Evolutionary conservation across 2,888 invertebrate genomes (phyloP), one percentile per base, ranked within the genome.

Genomic region (Acleris cristana): DNA sequence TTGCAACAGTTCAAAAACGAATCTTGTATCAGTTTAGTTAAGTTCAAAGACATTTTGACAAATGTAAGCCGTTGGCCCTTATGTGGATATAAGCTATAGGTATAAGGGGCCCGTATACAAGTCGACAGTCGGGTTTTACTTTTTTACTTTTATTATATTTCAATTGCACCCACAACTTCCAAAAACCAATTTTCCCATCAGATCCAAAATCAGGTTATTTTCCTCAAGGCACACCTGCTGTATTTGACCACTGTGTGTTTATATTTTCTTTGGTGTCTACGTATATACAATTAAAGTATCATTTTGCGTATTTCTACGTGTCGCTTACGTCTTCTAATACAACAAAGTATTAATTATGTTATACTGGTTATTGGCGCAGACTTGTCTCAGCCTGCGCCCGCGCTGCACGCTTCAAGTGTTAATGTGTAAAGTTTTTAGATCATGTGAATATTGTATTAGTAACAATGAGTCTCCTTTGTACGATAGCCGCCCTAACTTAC

Each of bases 401-500:
- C n/a, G 45, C 8, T 18, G 58, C 4, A 58, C 48, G 58, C 45
- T 23, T 6, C 16, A 18, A 21, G 58, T 26, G 58, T 23, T 34
- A 12, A 10, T 18, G 1, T 40, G n/a, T 40, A 44, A 0, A 40
- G n/a, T 19, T 19, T 19, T 40, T n/a, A n/a, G 30, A 45, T 19
- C 45, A 45, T 56, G 61, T 52, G 34, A 34, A 23, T 30, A 52
- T 56, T 48, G 60, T 34, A 14, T 52, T n/a, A 51, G 66, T 57
- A 40, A 62, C 30, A 34, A 67, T 67, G 67, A 16, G 48, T 44
- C 58, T 58, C 14, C 49, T 54, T 48, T 58, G 67, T 58, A 40
- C 63, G 16, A 53, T 66, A 52, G 62, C 67, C 12, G 53, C 40
- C 14, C 48, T 67, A n/a, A 44, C 58, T 48, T 54, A 58, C 62